These are phyloP conservation scores for Sphenodon punctatus DNA, from an alignment of 2,797 vertebrate species.

Conservation along the genomic window DNA sequence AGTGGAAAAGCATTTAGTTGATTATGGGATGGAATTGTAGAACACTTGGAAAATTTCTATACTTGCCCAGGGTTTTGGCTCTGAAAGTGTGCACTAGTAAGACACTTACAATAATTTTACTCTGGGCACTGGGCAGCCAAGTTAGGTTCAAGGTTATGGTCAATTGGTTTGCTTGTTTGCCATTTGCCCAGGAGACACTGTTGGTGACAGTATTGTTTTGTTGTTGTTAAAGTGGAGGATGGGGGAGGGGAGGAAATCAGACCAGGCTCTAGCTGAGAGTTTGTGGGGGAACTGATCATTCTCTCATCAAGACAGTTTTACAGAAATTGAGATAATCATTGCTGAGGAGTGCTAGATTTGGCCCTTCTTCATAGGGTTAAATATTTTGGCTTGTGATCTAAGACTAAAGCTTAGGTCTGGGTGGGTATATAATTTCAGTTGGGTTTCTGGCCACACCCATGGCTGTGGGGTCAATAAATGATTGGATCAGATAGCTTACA, in stretches of 20 bases:
- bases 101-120: neutral
- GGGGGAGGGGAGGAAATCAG: neutral
- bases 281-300: neutral
- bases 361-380: neutral
- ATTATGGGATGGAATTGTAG: neutral
- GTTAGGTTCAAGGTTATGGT: neutral
- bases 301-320: too few species aligned
- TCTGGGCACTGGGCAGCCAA: rapidly evolving
- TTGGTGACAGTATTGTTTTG: neutral
- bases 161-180: neutral
- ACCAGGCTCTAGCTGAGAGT: neutral
- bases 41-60: neutral
- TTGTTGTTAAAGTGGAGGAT: neutral
- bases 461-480: slow-evolving; percentile 5
- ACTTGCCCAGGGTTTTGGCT: slow-evolving; percentile 24
- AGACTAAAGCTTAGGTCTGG: neutral
- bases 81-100: slow-evolving; percentile 9
- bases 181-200: neutral
- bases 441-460: neutral
- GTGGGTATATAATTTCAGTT: neutral
- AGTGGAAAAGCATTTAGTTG: neutral
- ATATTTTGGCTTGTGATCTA: neutral
- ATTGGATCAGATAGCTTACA: neutral
- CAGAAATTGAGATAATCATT: too few species aligned
- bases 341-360: too few species aligned